A percentile compares a stretch with the other conserved stretches of the same genome.
These are phyloP conservation scores for Leptinotarsa lineolata DNA, from an alignment of 1,140 invertebrate species.

Conservation along the genomic window DNA sequence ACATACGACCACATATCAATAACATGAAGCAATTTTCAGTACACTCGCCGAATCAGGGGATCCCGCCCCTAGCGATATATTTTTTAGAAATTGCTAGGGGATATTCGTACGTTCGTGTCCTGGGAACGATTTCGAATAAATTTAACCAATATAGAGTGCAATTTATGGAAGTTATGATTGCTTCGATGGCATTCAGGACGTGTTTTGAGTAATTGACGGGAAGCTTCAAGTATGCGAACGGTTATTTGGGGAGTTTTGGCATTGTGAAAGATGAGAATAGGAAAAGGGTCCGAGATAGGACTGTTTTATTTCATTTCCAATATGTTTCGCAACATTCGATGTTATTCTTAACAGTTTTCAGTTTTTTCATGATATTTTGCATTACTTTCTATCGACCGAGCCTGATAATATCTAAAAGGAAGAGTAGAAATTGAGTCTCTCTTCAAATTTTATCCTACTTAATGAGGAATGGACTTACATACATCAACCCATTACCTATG, in stretches of 20 bases:
- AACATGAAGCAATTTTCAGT: background rate
- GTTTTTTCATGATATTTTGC: no score
- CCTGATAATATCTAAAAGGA: no score
- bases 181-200: constrained; percentile 5
- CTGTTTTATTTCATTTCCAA: background rate
- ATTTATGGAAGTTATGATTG: constrained; percentile 2
- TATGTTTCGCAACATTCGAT: no score
- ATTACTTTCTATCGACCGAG: no score
- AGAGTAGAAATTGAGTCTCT: no score
- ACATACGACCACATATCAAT: background rate
- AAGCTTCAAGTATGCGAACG: background rate
- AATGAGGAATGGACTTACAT: no score
- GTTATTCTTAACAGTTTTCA: no score
- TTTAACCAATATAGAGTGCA: constrained; percentile 6
- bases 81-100: background rate
- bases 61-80: constrained; percentile 5
- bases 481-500: no score
- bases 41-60: background rate
- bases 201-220: constrained; percentile 4
- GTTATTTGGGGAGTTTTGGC: background rate
- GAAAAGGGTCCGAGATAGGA: background rate
- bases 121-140: background rate
- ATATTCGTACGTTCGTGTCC: constrained; percentile 5
- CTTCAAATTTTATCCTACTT: no score
- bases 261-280: background rate